Conservation (phyloP, 2,888 invertebrate genomes). For the Hyposoter dolosus region DNA sequence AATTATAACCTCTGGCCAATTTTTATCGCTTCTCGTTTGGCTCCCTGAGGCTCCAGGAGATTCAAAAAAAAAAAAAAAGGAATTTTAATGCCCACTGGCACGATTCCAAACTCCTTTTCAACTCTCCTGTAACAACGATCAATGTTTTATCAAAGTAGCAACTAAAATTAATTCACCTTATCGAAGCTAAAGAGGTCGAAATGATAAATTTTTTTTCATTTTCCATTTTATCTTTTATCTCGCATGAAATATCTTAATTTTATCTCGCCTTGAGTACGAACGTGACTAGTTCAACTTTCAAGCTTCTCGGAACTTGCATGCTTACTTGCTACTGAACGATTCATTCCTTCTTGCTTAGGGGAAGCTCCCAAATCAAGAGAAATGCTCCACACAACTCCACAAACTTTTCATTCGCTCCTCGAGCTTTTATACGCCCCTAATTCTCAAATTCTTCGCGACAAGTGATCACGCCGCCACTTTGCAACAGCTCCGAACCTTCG, state of each 20-base stretch:
- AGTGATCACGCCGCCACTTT: constrained; percentile 40
- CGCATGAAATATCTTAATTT: constrained; percentile 7
- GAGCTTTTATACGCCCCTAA: background rate
- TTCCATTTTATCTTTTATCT: background rate
- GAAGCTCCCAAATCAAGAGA: background rate
- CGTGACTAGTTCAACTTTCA: constrained; percentile 22
- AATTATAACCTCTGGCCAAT: background rate
- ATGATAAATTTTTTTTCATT: background rate
- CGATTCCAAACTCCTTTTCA: background rate
- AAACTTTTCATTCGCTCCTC: constrained; percentile 5
- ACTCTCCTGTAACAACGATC: background rate
- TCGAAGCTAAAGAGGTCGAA: background rate
- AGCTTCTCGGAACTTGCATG: constrained; percentile 33
- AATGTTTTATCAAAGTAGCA: background rate
- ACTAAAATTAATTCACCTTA: background rate
- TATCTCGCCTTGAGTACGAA: constrained; percentile 11
- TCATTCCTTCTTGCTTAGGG: constrained; percentile 20
- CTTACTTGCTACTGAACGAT: constrained; percentile 32
- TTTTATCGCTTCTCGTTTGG: no score
- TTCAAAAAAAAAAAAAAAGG: no score
- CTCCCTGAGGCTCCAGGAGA: no score
- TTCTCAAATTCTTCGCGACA: constrained; percentile 21
- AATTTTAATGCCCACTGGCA: no score
- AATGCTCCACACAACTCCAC: background rate
- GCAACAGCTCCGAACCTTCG: constrained; percentile 12